A percentile compares a stretch with the other conserved stretches of the same genome.
Evolutionary conservation across 2,797 vertebrate species (phyloP).

Genomic region (Sebastes taczanowskii): DNA sequence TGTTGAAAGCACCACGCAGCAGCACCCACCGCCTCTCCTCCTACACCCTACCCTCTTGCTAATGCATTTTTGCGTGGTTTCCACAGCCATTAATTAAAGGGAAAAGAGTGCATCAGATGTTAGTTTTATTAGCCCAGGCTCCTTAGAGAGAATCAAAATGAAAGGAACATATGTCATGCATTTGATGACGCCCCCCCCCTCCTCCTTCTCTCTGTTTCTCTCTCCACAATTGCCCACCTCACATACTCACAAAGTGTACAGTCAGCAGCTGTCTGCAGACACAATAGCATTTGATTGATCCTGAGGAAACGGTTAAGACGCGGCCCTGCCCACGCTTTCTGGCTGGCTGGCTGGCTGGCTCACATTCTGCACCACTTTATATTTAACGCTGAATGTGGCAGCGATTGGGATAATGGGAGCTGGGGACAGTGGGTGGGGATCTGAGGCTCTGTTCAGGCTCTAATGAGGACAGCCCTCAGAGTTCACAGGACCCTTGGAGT

Average conservation of each 20-base stretch:
- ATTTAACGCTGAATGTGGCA: constrained; percentile 65
- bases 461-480: constrained; percentile 53
- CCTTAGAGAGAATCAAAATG: constrained; percentile 81
- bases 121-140: constrained; percentile 83
- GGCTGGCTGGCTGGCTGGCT: constrained; percentile 52
- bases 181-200: constrained; percentile 68
- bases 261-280: constrained; percentile 81
- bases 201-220: constrained; percentile 27
- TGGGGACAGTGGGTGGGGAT: constrained; percentile 43
- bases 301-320: constrained; percentile 70
- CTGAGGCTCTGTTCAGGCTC: constrained; percentile 38
- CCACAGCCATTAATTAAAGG: constrained; percentile 81
- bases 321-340: constrained; percentile 56
- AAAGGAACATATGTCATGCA: constrained; percentile 84
- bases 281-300: constrained; percentile 76
- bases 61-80: constrained; percentile 73
- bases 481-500: constrained; percentile 46
- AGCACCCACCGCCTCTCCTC: constrained; percentile 28
- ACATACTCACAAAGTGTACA: constrained; percentile 73
- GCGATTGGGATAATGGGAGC: constrained; percentile 60
- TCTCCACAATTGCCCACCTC: constrained; percentile 75
- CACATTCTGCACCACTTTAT: constrained; percentile 62
- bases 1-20: constrained; percentile 41
- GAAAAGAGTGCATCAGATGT: constrained; percentile 80
- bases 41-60: constrained; percentile 21